Evolutionary conservation across 1,140 invertebrate genomes (phyloP).

Genomic region (Lordiphosa collinella): DNA sequence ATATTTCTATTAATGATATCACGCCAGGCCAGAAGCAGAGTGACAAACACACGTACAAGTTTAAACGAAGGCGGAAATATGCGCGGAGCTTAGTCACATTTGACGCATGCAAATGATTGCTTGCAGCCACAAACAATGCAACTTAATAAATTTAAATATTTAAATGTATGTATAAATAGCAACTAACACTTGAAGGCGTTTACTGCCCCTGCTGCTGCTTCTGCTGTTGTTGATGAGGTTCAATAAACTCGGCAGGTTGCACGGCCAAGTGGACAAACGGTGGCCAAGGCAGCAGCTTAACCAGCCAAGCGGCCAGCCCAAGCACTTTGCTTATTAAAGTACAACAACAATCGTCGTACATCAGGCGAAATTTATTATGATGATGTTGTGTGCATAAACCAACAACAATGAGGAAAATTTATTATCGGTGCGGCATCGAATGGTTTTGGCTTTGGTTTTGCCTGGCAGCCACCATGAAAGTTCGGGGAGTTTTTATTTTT

Average conservation of each 20-base stretch:
- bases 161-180: slow-evolving; percentile 38
- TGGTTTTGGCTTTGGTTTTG: slow-evolving; percentile 45
- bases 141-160: slow-evolving; percentile 53
- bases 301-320: slow-evolving; percentile 65
- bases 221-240: slow-evolving; percentile 34
- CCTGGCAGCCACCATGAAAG: slow-evolving; percentile 47
- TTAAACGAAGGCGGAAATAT: slow-evolving; percentile 59
- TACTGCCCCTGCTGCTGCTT: slow-evolving; percentile 25
- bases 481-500: slow-evolving; percentile 14
- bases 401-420: slow-evolving; percentile 72
- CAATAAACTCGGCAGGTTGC: slow-evolving; percentile 55
- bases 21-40: slow-evolving; percentile 22
- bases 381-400: slow-evolving; percentile 67
- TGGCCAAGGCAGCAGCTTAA: slow-evolving; percentile 38
- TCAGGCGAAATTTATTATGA: slow-evolving; percentile 75
- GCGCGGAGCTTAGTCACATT: slow-evolving; percentile 57
- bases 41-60: slow-evolving; percentile 25
- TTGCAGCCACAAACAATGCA: slow-evolving; percentile 32
- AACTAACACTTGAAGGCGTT: slow-evolving; percentile 49
- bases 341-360: slow-evolving; percentile 58
- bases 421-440: slow-evolving; percentile 73
- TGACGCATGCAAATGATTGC: slow-evolving; percentile 67
- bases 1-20: slow-evolving; percentile 52
- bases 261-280: slow-evolving; percentile 64
- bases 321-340: slow-evolving; percentile 75